These are phyloP conservation scores for Copidosoma floridanum DNA, from an alignment of 1,140 invertebrate genomes.

Conservation along the genomic window DNA sequence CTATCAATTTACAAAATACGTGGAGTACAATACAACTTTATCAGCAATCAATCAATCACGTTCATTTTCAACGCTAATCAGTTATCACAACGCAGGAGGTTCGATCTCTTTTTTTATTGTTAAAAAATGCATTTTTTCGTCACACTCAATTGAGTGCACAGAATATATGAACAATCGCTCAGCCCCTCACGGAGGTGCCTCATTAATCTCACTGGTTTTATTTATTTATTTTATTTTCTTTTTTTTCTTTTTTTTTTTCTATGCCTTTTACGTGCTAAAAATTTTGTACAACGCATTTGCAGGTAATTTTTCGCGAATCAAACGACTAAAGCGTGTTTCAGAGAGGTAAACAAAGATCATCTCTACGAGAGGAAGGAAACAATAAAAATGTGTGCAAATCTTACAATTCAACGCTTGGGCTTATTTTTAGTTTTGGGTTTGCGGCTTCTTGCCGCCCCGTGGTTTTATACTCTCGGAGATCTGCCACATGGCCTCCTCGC, in stretches of 20 bases:
- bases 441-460: constrained; percentile 65
- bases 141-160: constrained; percentile 3
- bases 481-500: constrained; percentile 97
- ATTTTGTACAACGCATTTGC: neutral
- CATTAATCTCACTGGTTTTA: neutral
- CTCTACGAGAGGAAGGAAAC: neutral
- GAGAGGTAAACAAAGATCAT: neutral
- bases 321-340: too few relatives aligned
- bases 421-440: constrained; percentile 46
- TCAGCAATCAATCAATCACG: too few relatives aligned
- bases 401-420: too few relatives aligned
- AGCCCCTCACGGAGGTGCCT: constrained; percentile 22
- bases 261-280: constrained; percentile 3
- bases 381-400: neutral
- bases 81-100: constrained; percentile 27
- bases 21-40: too few relatives aligned
- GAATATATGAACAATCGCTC: constrained; percentile 17
- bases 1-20: constrained; percentile 4
- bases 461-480: constrained; percentile 96
- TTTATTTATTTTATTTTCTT: constrained; percentile 2
- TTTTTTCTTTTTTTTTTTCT: constrained; percentile 19
- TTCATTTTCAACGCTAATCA: constrained; percentile 10
- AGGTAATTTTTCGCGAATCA: too few relatives aligned
- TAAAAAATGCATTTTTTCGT: constrained; percentile 10
- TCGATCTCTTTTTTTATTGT: constrained; percentile 20